Evolutionary conservation across 2,888 invertebrate genomes (phyloP).

Genomic region (Lucinisca nassula): DNA sequence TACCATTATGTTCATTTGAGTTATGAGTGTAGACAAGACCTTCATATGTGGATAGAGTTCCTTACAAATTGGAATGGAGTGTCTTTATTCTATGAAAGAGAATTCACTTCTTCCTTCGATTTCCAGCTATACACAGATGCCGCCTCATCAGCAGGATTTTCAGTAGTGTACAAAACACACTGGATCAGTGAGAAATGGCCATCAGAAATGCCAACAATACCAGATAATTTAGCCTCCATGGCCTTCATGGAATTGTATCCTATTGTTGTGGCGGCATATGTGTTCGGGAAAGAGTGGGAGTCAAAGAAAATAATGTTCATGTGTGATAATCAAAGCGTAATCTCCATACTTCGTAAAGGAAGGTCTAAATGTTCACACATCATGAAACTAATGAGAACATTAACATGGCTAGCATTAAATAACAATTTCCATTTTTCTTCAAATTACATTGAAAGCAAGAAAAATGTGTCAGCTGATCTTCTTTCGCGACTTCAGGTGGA

Average conservation of each 20-base stretch:
- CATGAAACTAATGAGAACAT: constrained; percentile 26
- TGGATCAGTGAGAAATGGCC: constrained; percentile 50
- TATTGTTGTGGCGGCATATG: constrained; percentile 38
- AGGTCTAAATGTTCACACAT: constrained; percentile 24
- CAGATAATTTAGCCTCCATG: constrained; percentile 24
- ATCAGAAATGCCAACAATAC: not conserved
- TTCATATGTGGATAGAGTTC: constrained; percentile 28
- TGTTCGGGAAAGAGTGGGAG: constrained; percentile 16
- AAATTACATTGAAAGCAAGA: not conserved
- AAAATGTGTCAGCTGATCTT: not conserved
- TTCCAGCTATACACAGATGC: constrained; percentile 40
- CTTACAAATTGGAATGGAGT: constrained; percentile 45
- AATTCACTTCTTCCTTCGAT: not conserved
- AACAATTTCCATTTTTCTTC: not conserved
- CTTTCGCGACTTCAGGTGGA: not conserved
- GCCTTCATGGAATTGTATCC: constrained; percentile 43
- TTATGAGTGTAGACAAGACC: constrained; percentile 35
- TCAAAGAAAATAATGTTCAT: constrained; percentile 25
- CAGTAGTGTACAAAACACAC: constrained; percentile 31
- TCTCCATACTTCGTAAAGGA: constrained; percentile 45
- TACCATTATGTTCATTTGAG: no score
- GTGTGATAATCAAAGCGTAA: constrained; percentile 45
- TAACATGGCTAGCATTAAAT: not conserved
- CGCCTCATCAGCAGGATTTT: constrained; percentile 28
- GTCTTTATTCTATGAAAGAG: constrained; percentile 13